Percentiles rank a stretch among this genome's conserved stretches.
Conservation (phyloP, 2,797 vertebrate genomes). For the Pantherophis alleghaniensis region DNA sequence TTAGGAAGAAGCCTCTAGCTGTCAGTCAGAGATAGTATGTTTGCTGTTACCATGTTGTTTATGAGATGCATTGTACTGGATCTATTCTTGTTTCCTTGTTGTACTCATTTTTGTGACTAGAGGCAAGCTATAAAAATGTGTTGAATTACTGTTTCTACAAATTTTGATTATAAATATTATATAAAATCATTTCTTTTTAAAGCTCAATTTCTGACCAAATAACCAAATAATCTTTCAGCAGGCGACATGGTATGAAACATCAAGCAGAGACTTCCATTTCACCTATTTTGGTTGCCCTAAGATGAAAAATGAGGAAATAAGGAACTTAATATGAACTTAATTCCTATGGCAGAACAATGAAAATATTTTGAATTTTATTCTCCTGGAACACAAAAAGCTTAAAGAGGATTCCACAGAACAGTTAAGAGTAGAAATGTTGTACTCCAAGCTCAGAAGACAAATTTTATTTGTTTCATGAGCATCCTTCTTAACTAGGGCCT, state of each 20-base stretch:
- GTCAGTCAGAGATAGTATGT: not conserved
- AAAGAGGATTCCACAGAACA: not conserved
- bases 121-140: not conserved
- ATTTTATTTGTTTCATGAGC: not conserved
- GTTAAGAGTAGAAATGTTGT: not conserved
- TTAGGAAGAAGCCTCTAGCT: not conserved
- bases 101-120: not conserved
- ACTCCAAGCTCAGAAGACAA: not conserved
- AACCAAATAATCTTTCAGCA: not conserved
- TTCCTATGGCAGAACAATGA: not conserved
- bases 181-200: not conserved
- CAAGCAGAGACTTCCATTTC: not conserved
- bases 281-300: not conserved
- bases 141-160: not conserved
- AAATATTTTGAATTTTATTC: not conserved
- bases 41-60: not conserved
- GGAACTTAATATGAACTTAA: not conserved
- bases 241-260: not conserved
- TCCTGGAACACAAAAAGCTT: not conserved
- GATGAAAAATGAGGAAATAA: not conserved
- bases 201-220: not conserved
- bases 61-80: not conserved
- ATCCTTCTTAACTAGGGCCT: not conserved
- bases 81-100: not conserved
- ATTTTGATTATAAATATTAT: not conserved